Evolutionary conservation across 2,888 invertebrate genomes (phyloP), one percentile per base, ranked within the genome.

Genomic region (Microplitis manilae): DNA sequence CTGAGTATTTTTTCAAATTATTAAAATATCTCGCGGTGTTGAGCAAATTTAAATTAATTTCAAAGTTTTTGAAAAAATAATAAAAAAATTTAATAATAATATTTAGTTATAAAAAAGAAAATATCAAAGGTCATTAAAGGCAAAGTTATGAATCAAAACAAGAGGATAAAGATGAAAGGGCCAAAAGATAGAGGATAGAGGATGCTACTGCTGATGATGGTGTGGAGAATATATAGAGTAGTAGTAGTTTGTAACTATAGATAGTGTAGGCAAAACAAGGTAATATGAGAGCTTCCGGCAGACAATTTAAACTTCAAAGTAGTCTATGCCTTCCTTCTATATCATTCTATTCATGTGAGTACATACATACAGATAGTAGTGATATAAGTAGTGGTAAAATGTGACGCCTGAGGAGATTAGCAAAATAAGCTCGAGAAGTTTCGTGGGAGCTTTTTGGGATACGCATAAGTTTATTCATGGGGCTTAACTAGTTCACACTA

Each of bases 291-390:
- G 41, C 71, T 67, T 76, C 71, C 67, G 71, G 68, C 67, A 71
- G 71, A 67, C 67, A 71, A 71, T 72, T 72, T 67, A 68, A 76
- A 76, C 76, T 71, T 76, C 76, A 76, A 76, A 76, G 76, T 68
- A 59, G 39, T 59, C 65, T 38, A 50, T 30, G 8, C 60, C 7
- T 50, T 50, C 50, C 50, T 50, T 50, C 8, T 13, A 13, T 50
- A 8, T 5, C 13, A 50, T 50, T 50, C 50, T 50, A 50, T 50
- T 50, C 50, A 13, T 50, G 9, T 50, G 50, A 30, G n/a, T 59
- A 59, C n/a, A 38, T 50, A 40, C 30, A 38, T 4, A n/a, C 60
- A 39, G 15, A 5, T 39, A 65, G 15, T 69, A 13, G 30, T 39
- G 60, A 13, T 20, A 6, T 7, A 50, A 50, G 50, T 50, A 50